These are phyloP conservation scores for Acronicta alni DNA, from an alignment of 2,888 invertebrate genomes.

Conservation along the genomic window DNA sequence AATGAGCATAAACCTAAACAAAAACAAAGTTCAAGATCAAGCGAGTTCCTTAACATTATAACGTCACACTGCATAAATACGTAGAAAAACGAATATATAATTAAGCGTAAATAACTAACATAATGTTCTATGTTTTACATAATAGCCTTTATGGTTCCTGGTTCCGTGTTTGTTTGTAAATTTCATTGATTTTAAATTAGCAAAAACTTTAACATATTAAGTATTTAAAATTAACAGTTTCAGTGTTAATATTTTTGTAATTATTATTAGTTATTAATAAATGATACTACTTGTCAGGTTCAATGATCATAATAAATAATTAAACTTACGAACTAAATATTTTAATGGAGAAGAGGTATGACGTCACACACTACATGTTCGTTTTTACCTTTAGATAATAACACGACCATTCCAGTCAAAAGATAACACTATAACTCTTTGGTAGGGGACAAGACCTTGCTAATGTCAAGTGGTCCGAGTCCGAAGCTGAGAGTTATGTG, in stretches of 20 bases:
- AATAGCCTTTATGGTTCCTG: constrained; percentile 26
- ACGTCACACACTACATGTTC: no score
- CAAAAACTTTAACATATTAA: neutral
- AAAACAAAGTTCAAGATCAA: constrained; percentile 36
- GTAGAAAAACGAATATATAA: neutral
- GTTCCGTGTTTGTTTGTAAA: constrained; percentile 28
- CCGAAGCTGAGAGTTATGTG: constrained; percentile 80
- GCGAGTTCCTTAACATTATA: constrained; percentile 26
- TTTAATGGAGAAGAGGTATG: no score
- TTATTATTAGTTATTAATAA: no score
- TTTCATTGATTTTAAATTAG: constrained; percentile 6
- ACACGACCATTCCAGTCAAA: constrained; percentile 38
- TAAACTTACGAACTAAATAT: no score
- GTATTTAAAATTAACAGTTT: no score
- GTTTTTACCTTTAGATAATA: no score
- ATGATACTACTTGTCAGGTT: no score
- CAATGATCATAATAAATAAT: no score
- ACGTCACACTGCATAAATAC: constrained; percentile 7
- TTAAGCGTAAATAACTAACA: constrained; percentile 17
- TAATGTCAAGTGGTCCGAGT: constrained; percentile 82
- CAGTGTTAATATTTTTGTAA: no score
- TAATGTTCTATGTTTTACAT: neutral
- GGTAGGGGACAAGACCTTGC: constrained; percentile 73
- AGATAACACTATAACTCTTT: constrained; percentile 40
- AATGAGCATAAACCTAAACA: neutral